Percentiles rank a stretch among this genome's conserved stretches.
Conservation (phyloP, 2,113 vertebrate species). For the Platichthys stellatus region DNA sequence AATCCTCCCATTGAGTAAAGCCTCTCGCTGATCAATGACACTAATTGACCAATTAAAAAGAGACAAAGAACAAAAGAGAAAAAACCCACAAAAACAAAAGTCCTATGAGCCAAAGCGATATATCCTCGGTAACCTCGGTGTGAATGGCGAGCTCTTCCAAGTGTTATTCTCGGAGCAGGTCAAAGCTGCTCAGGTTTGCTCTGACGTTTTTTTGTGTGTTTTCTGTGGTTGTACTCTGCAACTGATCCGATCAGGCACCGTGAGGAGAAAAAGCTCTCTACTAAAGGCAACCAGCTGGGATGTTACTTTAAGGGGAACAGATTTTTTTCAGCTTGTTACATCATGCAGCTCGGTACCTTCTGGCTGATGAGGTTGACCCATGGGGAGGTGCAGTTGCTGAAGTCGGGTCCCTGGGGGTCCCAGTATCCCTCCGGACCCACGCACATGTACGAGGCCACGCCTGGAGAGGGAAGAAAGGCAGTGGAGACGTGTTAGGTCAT, state of each 20-base stretch:
- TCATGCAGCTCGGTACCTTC: constrained; percentile 84
- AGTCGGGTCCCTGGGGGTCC: constrained; percentile 94
- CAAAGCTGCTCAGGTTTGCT: not conserved
- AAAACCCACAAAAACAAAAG: constrained; percentile 8
- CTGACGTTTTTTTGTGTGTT: not conserved
- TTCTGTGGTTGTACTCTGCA: not conserved
- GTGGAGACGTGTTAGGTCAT: not conserved
- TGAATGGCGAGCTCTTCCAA: not conserved
- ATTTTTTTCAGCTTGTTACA: constrained; percentile 15
- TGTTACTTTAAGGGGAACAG: not conserved
- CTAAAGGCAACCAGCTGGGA: not conserved
- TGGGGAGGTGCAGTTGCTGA: constrained; percentile 97
- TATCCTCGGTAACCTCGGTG: not conserved
- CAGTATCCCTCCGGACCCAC: constrained; percentile 90
- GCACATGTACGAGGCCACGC: constrained; percentile 90
- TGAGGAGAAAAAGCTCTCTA: not conserved
- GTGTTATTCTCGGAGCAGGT: not conserved
- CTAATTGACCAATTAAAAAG: constrained; percentile 58
- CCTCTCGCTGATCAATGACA: constrained; percentile 39
- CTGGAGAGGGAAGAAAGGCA: constrained; percentile 72
- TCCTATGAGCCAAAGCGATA: not conserved
- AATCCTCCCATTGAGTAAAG: constrained; percentile 20
- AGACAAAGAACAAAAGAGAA: constrained; percentile 37
- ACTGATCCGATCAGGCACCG: too few species aligned
- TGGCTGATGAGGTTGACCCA: constrained; percentile 97